Percentiles rank a stretch among this genome's conserved stretches.
Conservation (phyloP, 2,113 vertebrate species). For the Fulmarus glacialis region DNA sequence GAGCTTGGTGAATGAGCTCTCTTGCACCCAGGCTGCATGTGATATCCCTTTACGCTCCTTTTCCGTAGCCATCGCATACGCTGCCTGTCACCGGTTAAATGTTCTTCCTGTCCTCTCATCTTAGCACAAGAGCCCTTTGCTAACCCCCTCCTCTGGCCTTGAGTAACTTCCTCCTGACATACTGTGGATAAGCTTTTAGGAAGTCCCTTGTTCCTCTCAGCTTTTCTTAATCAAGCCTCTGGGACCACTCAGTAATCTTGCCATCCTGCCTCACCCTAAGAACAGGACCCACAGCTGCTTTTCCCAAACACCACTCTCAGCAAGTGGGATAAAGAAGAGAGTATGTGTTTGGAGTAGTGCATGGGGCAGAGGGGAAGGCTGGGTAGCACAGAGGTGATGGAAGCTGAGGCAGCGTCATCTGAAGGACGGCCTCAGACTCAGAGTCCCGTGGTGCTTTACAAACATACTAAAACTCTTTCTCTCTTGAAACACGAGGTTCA, state of each 20-base stretch:
- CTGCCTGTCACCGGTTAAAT: neutral
- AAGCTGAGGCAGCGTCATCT: neutral
- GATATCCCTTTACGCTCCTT: neutral
- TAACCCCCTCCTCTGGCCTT: neutral
- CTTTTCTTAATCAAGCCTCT: neutral
- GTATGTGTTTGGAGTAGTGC: neutral
- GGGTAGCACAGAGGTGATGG: neutral
- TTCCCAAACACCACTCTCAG: neutral
- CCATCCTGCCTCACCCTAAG: neutral
- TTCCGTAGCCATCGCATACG: accelerated
- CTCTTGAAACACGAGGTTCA: neutral
- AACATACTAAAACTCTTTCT: neutral
- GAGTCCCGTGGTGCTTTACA: neutral
- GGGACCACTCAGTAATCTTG: neutral
- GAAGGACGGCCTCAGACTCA: neutral
- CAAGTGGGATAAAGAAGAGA: neutral
- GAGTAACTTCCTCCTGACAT: neutral
- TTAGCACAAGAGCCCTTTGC: neutral
- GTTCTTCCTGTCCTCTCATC: neutral
- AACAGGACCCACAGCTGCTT: neutral
- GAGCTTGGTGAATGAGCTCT: neutral
- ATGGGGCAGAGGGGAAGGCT: neutral
- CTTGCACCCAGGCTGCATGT: neutral
- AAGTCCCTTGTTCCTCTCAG: neutral
- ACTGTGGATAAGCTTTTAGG: neutral